These are phyloP conservation scores for Drosophila nigrodunni DNA, from an alignment of 1,140 invertebrate genomes.

Conservation along the genomic window DNA sequence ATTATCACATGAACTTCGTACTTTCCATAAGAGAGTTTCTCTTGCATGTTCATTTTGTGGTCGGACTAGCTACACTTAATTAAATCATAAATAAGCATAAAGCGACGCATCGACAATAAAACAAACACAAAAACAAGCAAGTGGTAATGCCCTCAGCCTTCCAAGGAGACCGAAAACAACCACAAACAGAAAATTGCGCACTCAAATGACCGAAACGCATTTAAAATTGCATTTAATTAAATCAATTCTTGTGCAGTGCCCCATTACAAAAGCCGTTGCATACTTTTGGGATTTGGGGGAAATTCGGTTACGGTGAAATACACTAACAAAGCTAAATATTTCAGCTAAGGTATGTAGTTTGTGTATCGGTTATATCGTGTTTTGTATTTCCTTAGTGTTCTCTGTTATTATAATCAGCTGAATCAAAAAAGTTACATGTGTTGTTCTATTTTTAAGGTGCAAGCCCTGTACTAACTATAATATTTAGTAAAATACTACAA, in stretches of 20 bases:
- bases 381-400: no score
- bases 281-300: constrained; percentile 32
- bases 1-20: constrained; percentile 8
- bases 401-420: no score
- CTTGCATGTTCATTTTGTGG: constrained; percentile 68
- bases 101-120: constrained; percentile 78
- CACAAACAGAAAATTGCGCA: constrained; percentile 72
- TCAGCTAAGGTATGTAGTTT: neutral
- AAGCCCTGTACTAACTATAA: no score
- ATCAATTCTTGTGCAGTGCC: constrained; percentile 57
- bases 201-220: constrained; percentile 72
- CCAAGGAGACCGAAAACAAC: constrained; percentile 33
- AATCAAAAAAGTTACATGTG: no score
- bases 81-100: constrained; percentile 83
- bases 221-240: constrained; percentile 81
- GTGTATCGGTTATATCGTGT: neutral
- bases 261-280: constrained; percentile 44
- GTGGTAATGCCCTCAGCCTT: constrained; percentile 54
- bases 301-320: constrained; percentile 8
- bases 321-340: neutral
- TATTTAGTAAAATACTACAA: no score
- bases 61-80: constrained; percentile 67
- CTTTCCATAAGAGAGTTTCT: neutral
- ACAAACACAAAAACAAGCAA: constrained; percentile 77
- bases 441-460: no score